Conservation (phyloP, 1,140 invertebrate genomes). For the Lanistes nyassanus region DNA sequence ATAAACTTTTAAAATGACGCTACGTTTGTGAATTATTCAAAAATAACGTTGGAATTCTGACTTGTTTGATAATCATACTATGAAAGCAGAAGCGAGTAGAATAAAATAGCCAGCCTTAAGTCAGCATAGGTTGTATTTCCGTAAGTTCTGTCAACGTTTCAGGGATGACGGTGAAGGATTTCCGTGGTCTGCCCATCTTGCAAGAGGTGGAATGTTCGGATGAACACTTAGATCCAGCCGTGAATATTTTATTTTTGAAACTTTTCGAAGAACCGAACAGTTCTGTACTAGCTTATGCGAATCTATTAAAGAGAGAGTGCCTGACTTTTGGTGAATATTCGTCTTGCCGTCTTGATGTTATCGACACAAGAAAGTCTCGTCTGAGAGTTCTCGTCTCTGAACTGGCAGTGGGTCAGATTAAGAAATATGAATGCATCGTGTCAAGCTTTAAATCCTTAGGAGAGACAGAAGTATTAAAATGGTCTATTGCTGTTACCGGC, state of each 20-base stretch:
- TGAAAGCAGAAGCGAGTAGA: no score
- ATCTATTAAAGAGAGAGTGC: conserved; percentile 6
- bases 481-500: conserved; percentile 3
- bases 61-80: no score
- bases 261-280: neutral
- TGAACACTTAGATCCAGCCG: neutral
- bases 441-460: neutral
- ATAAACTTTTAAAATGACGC: no score
- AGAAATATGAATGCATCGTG: conserved; percentile 7
- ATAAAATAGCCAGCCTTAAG: no score
- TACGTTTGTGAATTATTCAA: no score
- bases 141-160: neutral
- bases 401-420: conserved; percentile 8
- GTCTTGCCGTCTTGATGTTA: neutral
- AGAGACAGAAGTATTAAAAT: neutral
- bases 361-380: conserved; percentile 1
- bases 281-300: neutral
- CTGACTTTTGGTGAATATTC: conserved; percentile 9
- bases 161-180: conserved; percentile 6
- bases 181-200: conserved; percentile 2
- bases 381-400: conserved; percentile 16
- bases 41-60: no score
- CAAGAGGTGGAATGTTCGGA: conserved; percentile 19
- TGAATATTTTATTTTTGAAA: conserved; percentile 12
- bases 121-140: no score